A percentile compares a stretch with the other conserved stretches of the same genome.
Evolutionary conservation across 1,140 invertebrate genomes (phyloP).

Genomic region (Palaemon carinicauda): DNA sequence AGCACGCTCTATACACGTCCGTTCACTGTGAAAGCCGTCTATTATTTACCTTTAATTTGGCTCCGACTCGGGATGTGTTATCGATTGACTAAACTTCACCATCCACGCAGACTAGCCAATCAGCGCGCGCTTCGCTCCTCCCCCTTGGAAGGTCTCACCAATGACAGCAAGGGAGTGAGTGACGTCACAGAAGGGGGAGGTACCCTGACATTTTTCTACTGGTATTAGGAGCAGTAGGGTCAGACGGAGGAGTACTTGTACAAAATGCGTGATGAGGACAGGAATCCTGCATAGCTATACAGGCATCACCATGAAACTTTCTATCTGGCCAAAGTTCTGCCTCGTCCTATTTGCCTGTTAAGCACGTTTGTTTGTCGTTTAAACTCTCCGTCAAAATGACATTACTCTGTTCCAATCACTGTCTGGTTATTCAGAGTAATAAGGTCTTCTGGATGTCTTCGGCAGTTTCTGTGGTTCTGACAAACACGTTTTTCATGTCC

Average conservation of each 20-base stretch:
- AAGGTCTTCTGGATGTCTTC: no score
- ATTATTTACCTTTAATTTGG: constrained; percentile 64
- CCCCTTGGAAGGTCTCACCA: constrained; percentile 13
- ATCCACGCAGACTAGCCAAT: constrained; percentile 48
- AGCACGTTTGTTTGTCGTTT: no score
- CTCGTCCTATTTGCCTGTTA: background rate
- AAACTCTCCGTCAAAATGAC: no score
- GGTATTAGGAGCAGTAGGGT: constrained; percentile 30
- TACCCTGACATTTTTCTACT: constrained; percentile 43
- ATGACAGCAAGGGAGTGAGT: background rate
- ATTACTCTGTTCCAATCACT: no score
- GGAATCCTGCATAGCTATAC: constrained; percentile 48
- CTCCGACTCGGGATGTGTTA: constrained; percentile 63
- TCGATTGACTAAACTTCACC: constrained; percentile 62
- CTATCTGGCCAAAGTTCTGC: background rate
- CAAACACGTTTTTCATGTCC: no score
- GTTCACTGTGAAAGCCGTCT: constrained; percentile 63
- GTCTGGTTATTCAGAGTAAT: no score
- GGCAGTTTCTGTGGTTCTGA: no score
- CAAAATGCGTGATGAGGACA: constrained; percentile 41
- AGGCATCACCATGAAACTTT: background rate
- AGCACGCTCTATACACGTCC: constrained; percentile 63
- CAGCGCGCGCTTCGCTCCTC: constrained; percentile 45
- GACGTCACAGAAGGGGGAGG: constrained; percentile 54
- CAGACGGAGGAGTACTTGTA: constrained; percentile 10